Percentiles rank a stretch among this genome's conserved stretches.
phyloP scores from a whole-genome alignment of 2,113 vertebrate species.

The Ciconia stormi region DNA sequence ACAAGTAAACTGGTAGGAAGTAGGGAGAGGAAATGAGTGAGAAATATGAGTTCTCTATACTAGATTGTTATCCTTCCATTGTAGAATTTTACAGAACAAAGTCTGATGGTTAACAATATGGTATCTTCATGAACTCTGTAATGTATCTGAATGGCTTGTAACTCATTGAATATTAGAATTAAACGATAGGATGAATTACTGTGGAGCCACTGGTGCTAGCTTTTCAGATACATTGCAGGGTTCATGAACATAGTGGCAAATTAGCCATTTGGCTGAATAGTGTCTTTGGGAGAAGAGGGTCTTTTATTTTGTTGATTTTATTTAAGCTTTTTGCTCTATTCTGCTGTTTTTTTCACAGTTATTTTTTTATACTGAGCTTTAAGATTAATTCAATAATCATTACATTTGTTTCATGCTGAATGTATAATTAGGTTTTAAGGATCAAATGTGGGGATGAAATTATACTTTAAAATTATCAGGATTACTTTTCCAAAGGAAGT shows the following conservation, averaged over 20 bases:
- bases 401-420: background rate
- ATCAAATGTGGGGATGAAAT: background rate
- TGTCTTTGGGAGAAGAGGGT: background rate
- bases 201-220: background rate
- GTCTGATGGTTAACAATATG: background rate
- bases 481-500: background rate
- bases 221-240: background rate
- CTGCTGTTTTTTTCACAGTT: background rate
- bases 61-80: background rate
- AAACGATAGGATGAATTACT: background rate
- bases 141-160: background rate
- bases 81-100: background rate
- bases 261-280: background rate
- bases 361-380: background rate
- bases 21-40: background rate
- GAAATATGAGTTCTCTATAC: background rate
- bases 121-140: background rate
- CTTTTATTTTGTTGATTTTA: background rate
- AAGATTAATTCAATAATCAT: background rate
- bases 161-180: background rate
- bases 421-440: background rate
- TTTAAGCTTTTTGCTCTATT: background rate
- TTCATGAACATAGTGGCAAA: background rate
- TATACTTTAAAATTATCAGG: background rate
- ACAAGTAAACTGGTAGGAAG: background rate